Evolutionary conservation across 2,888 invertebrate genomes (phyloP), one percentile per base, ranked within the genome.

Genomic region (Holacanthella duospinosa): DNA sequence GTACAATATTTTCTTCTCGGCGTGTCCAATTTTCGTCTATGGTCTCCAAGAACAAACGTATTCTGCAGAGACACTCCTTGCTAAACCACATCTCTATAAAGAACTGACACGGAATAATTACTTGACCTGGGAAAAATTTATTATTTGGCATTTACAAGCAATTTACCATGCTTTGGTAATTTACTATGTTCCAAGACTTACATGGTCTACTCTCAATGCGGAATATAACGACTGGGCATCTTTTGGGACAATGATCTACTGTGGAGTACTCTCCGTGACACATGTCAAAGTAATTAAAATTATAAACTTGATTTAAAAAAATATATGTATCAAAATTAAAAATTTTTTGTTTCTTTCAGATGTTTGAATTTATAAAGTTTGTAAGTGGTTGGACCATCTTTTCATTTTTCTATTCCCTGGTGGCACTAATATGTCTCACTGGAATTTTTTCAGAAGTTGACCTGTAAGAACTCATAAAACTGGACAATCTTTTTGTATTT

Each of bases 1-100:
- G 64, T 90, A 82, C 80, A 91, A 91, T 77, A 80, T 89, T 57
- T 75, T 86, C 29, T 89, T 88, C 75, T 85, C 89, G 0, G 84
- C 88, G 0, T 75, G 86, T 59, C 91, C 90, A 0, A 84, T 89
- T 62, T 77, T 89, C 19, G 74, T 86, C 9, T 86, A 86, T 67
- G 86, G 88, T 0, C 78, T 90, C 59, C 84, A 87, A 21, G 91
- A 91, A 74, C 88, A 89, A 74, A 80, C 85, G 65, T 82, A 84
- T 75, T 77, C 82, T 0, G 81, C 84, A 1, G 75, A 79, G 0
- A 76, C 78, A 1, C 78, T 82, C 59, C 75, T 78, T 73, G 81
- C 82, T n/a, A 81, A 84, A 66, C 89, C 90, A 0, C 79, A 81
- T 16, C 76, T 88, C 1, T 91, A 91, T 75, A 81, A 80, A 74